Conservation (phyloP, 2,113 vertebrate species). For the Campylomormyrus tamandua region DNA sequence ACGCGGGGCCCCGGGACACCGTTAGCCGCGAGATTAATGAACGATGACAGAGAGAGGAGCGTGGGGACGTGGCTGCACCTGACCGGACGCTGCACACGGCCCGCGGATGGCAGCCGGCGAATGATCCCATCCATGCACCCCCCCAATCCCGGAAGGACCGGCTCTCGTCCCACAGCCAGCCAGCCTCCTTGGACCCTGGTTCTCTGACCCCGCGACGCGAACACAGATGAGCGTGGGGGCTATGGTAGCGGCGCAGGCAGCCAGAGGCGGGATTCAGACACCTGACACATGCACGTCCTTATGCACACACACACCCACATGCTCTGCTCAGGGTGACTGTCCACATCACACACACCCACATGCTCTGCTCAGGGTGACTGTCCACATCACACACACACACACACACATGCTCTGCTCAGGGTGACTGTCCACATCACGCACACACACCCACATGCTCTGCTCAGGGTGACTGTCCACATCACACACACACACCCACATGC, state of each 20-base stretch:
- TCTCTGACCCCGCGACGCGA: no score
- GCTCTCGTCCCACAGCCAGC: background rate
- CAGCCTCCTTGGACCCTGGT: background rate
- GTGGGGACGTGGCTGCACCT: background rate
- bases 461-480: background rate
- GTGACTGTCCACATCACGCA: background rate
- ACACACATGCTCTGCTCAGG: background rate
- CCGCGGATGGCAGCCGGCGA: background rate
- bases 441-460: background rate
- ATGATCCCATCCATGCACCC: background rate
- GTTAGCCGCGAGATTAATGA: constrained; percentile 28
- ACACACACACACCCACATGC: no score
- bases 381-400: background rate
- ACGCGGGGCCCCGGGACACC: background rate
- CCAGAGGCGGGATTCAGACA: background rate
- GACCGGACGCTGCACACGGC: background rate
- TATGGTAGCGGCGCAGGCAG: no score
- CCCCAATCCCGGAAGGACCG: background rate
- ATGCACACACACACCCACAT: background rate
- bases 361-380: background rate
- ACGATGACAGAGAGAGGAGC: constrained; percentile 18
- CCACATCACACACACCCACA: background rate
- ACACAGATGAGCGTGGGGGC: background rate
- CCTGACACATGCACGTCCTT: background rate
- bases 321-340: background rate